A percentile compares a stretch with the other conserved stretches of the same genome.
Conservation (phyloP, 2,797 vertebrate species). For the Crotalus adamanteus region DNA sequence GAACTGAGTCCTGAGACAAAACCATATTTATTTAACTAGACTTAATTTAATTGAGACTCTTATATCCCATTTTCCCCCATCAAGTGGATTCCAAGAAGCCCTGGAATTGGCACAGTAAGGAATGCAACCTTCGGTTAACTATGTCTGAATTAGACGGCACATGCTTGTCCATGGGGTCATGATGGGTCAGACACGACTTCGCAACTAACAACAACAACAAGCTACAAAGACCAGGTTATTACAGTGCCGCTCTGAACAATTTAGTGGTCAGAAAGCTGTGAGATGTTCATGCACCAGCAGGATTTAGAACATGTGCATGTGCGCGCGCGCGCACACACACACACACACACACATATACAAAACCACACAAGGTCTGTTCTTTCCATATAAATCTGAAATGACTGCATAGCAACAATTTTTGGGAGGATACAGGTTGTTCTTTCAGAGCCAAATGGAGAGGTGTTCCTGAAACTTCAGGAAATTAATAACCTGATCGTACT, state of each 20-base stretch:
- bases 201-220: too few species aligned
- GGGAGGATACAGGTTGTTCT: constrained; percentile 12
- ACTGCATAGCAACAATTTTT: not conserved
- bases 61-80: not conserved
- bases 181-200: too few species aligned
- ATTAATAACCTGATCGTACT: rapidly evolving
- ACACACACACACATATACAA: not conserved
- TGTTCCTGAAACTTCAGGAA: constrained; percentile 31
- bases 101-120: not conserved
- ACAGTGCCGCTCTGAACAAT: not conserved
- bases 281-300: not conserved
- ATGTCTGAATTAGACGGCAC: not conserved
- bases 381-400: not conserved
- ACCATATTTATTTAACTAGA: not conserved
- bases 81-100: not conserved
- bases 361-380: rapidly evolving
- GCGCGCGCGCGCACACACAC: too few species aligned
- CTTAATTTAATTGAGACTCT: not conserved
- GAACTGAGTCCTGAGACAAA: not conserved
- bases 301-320: not conserved
- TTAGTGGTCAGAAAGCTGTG: not conserved
- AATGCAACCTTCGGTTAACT: not conserved
- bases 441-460: constrained; percentile 38
- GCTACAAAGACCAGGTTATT: not conserved
- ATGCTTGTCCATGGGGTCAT: not conserved